Percentiles rank a stretch among this genome's conserved stretches.
Evolutionary conservation across 1,140 invertebrate species (phyloP).

Genomic region (Zaprionus vittiger): DNA sequence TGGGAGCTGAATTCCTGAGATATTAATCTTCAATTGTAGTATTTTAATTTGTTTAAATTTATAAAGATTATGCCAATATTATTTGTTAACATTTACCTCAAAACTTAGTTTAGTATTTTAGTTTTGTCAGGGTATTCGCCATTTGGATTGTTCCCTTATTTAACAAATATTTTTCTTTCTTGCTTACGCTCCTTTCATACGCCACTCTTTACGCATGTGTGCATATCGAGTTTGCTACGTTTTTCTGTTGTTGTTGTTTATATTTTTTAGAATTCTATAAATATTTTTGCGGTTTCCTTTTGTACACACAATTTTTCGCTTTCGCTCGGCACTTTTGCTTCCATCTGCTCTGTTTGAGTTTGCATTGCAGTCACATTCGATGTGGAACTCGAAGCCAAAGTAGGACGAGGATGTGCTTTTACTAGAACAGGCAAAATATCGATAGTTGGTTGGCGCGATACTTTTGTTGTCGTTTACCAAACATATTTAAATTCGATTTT

Average conservation of each 20-base stretch:
- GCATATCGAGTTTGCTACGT: slow-evolving; percentile 65
- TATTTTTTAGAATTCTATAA: slow-evolving; percentile 67
- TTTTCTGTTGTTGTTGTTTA: slow-evolving; percentile 39
- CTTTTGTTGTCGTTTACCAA: neutral
- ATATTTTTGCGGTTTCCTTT: slow-evolving; percentile 72
- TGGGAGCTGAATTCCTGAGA: neutral
- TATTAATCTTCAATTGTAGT: neutral
- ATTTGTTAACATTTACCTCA: too few relatives aligned
- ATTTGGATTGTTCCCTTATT: neutral
- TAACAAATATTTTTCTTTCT: slow-evolving; percentile 12
- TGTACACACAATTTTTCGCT: slow-evolving; percentile 18
- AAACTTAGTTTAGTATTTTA: too few relatives aligned
- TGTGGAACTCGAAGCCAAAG: slow-evolving; percentile 9
- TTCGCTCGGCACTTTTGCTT: slow-evolving; percentile 16
- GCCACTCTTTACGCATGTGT: slow-evolving; percentile 71
- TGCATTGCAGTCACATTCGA: slow-evolving; percentile 54
- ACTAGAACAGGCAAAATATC: neutral
- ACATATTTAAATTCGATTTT: too few relatives aligned
- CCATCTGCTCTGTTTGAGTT: slow-evolving; percentile 47
- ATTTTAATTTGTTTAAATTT: neutral
- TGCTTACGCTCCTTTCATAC: slow-evolving; percentile 38
- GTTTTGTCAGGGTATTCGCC: neutral
- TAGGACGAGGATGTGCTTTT: neutral
- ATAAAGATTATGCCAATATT: neutral
- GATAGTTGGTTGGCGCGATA: neutral